phyloP scores from a whole-genome alignment of 2,888 invertebrate genomes.

The Tetranychus piercei region DNA sequence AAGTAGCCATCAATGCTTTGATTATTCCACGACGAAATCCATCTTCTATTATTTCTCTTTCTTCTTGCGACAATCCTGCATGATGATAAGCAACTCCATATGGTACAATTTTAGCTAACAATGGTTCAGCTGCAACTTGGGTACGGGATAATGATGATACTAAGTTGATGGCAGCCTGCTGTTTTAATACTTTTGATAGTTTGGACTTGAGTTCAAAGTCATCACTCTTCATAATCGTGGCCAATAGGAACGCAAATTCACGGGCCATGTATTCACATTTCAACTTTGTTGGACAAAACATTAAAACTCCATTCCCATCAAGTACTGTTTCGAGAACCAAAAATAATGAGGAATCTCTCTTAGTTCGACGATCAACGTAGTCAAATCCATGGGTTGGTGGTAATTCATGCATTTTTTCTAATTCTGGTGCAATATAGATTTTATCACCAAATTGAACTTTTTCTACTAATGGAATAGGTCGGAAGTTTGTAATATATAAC shows the following conservation, averaged over 20 bases:
- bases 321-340: slow-evolving; percentile 63
- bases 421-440: slow-evolving; percentile 20
- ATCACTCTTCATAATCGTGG: slow-evolving; percentile 15
- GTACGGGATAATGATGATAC: slow-evolving; percentile 64
- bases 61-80: slow-evolving; percentile 62
- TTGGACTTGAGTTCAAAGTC: background rate
- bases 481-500: slow-evolving; percentile 62
- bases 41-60: slow-evolving; percentile 14
- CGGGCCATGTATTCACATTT: slow-evolving; percentile 74
- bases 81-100: slow-evolving; percentile 91
- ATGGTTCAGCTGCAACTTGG: slow-evolving; percentile 60
- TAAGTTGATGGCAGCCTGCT: slow-evolving; percentile 46
- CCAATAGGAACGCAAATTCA: slow-evolving; percentile 23
- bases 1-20: slow-evolving; percentile 77
- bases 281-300: slow-evolving; percentile 87
- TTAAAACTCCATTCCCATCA: slow-evolving; percentile 61
- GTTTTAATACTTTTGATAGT: slow-evolving; percentile 35
- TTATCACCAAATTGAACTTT: slow-evolving; percentile 46
- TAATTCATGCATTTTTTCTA: background rate
- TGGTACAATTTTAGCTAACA: slow-evolving; percentile 55
- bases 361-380: background rate
- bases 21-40: slow-evolving; percentile 35
- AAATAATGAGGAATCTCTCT: background rate
- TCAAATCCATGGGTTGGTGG: background rate
- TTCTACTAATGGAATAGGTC: slow-evolving; percentile 72